Evolutionary conservation across 2,113 vertebrate species (phyloP), one percentile per base, ranked within the genome.

Genomic region (Corythoichthys intestinalis): DNA sequence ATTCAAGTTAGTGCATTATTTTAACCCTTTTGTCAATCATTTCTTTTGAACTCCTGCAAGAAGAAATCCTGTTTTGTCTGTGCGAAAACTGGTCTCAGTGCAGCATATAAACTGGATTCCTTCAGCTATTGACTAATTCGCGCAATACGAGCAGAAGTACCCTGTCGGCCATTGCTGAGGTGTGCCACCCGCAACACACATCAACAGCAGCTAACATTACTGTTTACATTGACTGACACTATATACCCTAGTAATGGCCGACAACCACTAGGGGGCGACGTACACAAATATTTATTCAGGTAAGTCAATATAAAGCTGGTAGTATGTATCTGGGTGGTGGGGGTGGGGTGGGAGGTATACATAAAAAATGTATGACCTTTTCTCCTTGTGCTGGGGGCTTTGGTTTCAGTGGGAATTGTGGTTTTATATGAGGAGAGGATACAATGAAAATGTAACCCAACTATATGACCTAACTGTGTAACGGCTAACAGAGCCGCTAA

Each of bases 351-450:
- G 80, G 76, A 77, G 52, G 71, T 84, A 89, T 86, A 88, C 75
- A 89, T 83, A 81, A 85, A 79, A 86, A 81, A 85, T 71, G 68
- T 73, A 70, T 81, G 61, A 63, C 71, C 60, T 79, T 75, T 67
- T 71, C 69, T 83, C 74, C 72, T 69, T 69, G 68, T 80, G 71
- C 70, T 70, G 71, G 62, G 85, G 86, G 90, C 20, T 92, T 88
- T 86, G 69, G 70, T 74, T 77, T 74, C 65, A 56, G 83, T 75
- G 80, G 79, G 75, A 83, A 59, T 76, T 69, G 71, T 79, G 74
- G 78, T 80, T 85, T 84, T 87, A 85, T 82, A 83, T 74, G 71
- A 71, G 76, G 77, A 84, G 75, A 83, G 78, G 79, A 80, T 84
- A 75, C 69, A 76, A 74, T 66, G 74, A 78, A 70, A 85, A 85